phyloP scores from a whole-genome alignment of 2,113 vertebrate genomes.

The Crotalus viridis region DNA sequence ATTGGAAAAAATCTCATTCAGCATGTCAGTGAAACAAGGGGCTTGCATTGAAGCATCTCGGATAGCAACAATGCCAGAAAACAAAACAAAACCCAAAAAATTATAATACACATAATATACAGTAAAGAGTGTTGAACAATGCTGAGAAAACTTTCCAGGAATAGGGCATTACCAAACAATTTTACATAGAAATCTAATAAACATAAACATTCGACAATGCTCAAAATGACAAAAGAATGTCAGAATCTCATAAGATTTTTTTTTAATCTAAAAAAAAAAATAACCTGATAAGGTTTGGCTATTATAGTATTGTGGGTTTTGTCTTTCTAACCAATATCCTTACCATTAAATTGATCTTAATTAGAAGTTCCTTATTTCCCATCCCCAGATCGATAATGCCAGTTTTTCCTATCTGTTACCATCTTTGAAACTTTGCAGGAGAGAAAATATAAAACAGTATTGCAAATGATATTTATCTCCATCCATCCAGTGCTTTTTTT shows the following conservation, averaged over 20 bases:
- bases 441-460: background rate
- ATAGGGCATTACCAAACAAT: background rate
- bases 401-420: background rate
- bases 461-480: background rate
- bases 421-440: background rate
- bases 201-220: background rate
- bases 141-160: background rate
- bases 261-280: background rate
- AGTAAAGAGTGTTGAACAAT: conserved; percentile 18
- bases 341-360: background rate
- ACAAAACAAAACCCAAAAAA: conserved; percentile 25
- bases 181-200: background rate
- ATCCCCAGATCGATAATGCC: conserved; percentile 50
- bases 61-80: conserved; percentile 55
- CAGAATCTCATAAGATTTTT: background rate
- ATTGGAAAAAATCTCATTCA: conserved; percentile 57
- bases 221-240: background rate
- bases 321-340: background rate
- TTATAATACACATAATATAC: conserved; percentile 34
- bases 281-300: background rate
- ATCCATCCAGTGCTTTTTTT: background rate
- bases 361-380: conserved; percentile 62
- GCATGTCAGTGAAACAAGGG: conserved; percentile 36
- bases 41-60: conserved; percentile 45
- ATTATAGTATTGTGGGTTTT: background rate